Evolutionary conservation across 1,140 invertebrate species (phyloP).

Genomic region (Octopus bimaculoides): DNA sequence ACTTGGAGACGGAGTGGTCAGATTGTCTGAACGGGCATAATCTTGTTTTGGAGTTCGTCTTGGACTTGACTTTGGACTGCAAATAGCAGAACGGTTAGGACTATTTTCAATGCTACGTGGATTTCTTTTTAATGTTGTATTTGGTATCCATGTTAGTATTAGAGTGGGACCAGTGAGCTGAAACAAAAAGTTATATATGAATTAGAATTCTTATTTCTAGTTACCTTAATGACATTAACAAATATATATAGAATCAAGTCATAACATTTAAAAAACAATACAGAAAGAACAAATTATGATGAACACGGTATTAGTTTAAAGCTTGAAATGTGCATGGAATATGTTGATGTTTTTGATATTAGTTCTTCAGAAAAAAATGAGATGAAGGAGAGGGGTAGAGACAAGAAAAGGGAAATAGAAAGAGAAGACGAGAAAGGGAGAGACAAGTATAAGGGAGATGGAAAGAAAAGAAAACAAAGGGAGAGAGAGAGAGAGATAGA

Average conservation of each 20-base stretch:
- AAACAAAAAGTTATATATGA: constrained; percentile 22
- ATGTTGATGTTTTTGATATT: too few species aligned
- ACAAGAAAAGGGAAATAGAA: not conserved
- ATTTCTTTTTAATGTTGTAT: constrained; percentile 82
- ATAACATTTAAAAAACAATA: too few species aligned
- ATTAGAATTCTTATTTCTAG: not conserved
- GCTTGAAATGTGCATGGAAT: too few species aligned
- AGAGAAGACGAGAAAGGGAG: not conserved
- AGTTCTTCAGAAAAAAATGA: not conserved
- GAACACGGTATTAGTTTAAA: too few species aligned
- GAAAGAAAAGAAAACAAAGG: not conserved
- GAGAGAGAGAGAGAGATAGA: not conserved
- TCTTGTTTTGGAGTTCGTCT: constrained; percentile 47
- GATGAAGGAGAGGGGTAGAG: not conserved
- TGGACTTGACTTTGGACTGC: constrained; percentile 44
- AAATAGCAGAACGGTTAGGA: constrained; percentile 41
- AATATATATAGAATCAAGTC: too few species aligned
- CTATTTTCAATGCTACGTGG: constrained; percentile 72
- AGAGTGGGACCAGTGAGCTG: constrained; percentile 69
- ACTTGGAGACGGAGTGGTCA: constrained; percentile 34
- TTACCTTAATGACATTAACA: too few species aligned
- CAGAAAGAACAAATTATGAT: too few species aligned
- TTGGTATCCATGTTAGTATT: constrained; percentile 91
- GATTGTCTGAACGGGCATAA: constrained; percentile 39
- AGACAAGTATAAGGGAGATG: not conserved